phyloP scores from a whole-genome alignment of 1,140 invertebrate species.

The Sitobion miscanthi region DNA sequence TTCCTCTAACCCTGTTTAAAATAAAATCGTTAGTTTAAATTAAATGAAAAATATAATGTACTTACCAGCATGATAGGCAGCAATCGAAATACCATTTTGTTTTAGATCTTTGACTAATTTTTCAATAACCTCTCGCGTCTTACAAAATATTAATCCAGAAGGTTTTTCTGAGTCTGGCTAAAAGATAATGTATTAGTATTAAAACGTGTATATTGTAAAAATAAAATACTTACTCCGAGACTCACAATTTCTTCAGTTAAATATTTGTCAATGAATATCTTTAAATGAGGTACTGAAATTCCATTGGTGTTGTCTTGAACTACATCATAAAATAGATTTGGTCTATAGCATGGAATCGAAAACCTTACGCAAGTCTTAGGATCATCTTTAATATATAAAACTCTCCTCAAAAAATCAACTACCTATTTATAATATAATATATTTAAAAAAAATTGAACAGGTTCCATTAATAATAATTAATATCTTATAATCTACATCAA shows the following conservation, averaged over 20 bases:
- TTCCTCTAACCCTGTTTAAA: slow-evolving; percentile 65
- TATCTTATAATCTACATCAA: slow-evolving; percentile 61
- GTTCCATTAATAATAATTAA: not conserved
- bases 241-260: slow-evolving; percentile 60
- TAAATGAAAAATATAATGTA: slow-evolving; percentile 41
- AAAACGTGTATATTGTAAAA: not conserved
- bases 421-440: slow-evolving; percentile 62
- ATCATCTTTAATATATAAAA: slow-evolving; percentile 66
- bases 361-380: slow-evolving; percentile 63
- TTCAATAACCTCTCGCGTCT: slow-evolving; percentile 71
- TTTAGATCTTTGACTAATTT: slow-evolving; percentile 68
- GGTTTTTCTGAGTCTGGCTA: slow-evolving; percentile 60
- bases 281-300: slow-evolving; percentile 79
- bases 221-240: not conserved
- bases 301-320: slow-evolving; percentile 80
- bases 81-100: slow-evolving; percentile 66
- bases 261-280: slow-evolving; percentile 71
- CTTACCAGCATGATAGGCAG: slow-evolving; percentile 72
- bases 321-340: slow-evolving; percentile 76
- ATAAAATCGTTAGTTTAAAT: not conserved
- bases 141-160: slow-evolving; percentile 75
- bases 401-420: slow-evolving; percentile 67
- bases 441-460: not conserved
- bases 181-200: not conserved
- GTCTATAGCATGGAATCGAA: slow-evolving; percentile 70